A percentile compares a stretch with the other conserved stretches of the same genome.
phyloP scores from a whole-genome alignment of 2,113 vertebrate genomes.

The Natator depressus region DNA sequence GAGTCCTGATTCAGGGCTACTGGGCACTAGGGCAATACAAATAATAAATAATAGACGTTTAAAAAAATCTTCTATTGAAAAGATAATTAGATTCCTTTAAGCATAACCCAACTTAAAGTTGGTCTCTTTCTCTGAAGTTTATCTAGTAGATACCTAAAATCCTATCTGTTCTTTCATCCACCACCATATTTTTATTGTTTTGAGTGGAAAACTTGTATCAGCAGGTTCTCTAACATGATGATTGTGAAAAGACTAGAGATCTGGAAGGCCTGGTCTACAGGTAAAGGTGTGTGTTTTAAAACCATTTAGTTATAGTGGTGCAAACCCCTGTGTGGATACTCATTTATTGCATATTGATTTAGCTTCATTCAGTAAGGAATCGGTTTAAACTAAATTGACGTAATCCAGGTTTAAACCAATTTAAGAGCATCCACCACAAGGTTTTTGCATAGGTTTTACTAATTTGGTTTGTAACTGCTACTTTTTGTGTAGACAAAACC shows the following conservation, averaged over 20 bases:
- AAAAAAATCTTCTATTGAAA: background rate
- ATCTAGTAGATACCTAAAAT: background rate
- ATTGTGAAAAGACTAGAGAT: background rate
- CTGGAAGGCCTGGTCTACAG: background rate
- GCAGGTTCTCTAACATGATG: background rate
- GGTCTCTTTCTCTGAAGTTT: background rate
- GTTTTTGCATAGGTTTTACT: rapidly evolving
- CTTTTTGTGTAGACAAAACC: background rate
- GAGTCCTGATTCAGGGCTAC: background rate
- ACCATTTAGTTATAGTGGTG: background rate
- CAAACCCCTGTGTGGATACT: background rate
- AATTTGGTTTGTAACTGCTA: rapidly evolving
- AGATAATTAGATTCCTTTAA: rapidly evolving
- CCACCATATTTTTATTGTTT: background rate
- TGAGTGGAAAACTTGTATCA: background rate
- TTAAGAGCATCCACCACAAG: rapidly evolving
- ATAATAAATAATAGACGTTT: background rate
- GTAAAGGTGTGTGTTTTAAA: background rate
- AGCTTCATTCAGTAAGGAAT: background rate
- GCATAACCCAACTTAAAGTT: background rate
- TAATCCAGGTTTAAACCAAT: background rate
- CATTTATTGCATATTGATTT: background rate
- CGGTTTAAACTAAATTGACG: background rate
- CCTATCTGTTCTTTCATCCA: background rate
- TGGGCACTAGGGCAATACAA: background rate